Conservation (phyloP, 2,113 vertebrate genomes). For the Eleginops maclovinus region DNA sequence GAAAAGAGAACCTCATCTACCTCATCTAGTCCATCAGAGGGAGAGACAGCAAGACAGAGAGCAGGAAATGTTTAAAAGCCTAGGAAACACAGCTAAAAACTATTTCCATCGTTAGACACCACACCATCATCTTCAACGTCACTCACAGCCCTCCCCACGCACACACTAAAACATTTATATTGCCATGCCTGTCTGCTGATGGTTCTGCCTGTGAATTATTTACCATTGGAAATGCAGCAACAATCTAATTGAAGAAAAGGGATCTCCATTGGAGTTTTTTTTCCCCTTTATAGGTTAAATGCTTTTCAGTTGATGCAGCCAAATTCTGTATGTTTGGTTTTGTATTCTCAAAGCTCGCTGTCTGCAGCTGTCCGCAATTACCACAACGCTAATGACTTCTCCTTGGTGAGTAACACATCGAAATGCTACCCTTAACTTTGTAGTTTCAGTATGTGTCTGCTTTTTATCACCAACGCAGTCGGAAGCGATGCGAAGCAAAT, state of each 20-base stretch:
- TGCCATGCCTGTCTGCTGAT: conserved; percentile 76
- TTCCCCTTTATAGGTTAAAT: conserved; percentile 40
- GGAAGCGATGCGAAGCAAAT: conserved; percentile 28
- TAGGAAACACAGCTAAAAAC: conserved; percentile 70
- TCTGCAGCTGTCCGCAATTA: conserved; percentile 60
- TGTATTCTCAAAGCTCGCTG: conserved; percentile 29
- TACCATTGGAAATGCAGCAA: conserved; percentile 77
- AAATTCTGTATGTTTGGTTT: conserved; percentile 41
- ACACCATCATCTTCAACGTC: conserved; percentile 67
- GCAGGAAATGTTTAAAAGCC: conserved; percentile 70
- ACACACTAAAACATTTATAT: conserved; percentile 79
- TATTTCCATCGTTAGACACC: conserved; percentile 59
- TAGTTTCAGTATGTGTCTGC: conserved; percentile 29
- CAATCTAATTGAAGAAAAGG: conserved; percentile 76
- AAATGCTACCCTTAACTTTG: conserved; percentile 32
- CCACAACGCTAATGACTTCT: conserved; percentile 53
- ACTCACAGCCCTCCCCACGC: conserved; percentile 67
- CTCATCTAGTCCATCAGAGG: conserved; percentile 68
- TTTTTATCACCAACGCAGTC: conserved; percentile 18
- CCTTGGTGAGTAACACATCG: conserved; percentile 39
- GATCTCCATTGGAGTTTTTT: conserved; percentile 55
- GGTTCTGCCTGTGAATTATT: conserved; percentile 80
- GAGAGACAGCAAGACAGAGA: conserved; percentile 38
- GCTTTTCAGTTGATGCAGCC: conserved; percentile 33
- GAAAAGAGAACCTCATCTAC: conserved; percentile 73